These are phyloP conservation scores for Elmis aenea DNA, from an alignment of 2,888 invertebrate genomes.

Conservation along the genomic window DNA sequence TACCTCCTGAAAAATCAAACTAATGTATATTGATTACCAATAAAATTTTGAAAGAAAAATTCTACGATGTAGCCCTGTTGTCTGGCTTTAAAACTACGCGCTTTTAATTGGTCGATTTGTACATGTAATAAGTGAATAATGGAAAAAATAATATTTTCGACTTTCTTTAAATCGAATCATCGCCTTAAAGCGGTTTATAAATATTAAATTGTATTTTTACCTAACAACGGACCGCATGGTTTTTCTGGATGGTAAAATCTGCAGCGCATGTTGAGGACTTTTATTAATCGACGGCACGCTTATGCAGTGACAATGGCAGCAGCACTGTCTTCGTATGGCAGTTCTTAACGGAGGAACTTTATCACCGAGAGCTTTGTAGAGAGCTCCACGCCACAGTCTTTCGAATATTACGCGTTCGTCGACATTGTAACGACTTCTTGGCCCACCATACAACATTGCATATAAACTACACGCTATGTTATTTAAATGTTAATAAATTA, in stretches of 20 bases:
- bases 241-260: constrained; percentile 43
- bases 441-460: constrained; percentile 44
- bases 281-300: constrained; percentile 35
- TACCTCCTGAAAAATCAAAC: no score
- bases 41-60: no score
- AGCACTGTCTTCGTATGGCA: constrained; percentile 34
- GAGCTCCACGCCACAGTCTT: constrained; percentile 62
- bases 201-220: no score
- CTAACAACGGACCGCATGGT: constrained; percentile 63
- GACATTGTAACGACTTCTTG: constrained; percentile 40
- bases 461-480: not conserved
- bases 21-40: no score
- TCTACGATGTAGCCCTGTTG: no score
- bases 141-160: no score
- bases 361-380: constrained; percentile 42
- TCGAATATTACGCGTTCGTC: constrained; percentile 66
- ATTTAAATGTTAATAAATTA: constrained; percentile 3
- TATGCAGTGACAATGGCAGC: constrained; percentile 50
- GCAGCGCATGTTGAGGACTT: constrained; percentile 11
- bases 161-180: no score
- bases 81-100: no score
- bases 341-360: constrained; percentile 31
- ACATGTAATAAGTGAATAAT: no score
- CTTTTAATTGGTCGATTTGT: no score
- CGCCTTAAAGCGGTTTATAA: no score